These are phyloP conservation scores for Spodoptera exigua DNA, from an alignment of 2,888 invertebrate genomes.

Conservation along the genomic window DNA sequence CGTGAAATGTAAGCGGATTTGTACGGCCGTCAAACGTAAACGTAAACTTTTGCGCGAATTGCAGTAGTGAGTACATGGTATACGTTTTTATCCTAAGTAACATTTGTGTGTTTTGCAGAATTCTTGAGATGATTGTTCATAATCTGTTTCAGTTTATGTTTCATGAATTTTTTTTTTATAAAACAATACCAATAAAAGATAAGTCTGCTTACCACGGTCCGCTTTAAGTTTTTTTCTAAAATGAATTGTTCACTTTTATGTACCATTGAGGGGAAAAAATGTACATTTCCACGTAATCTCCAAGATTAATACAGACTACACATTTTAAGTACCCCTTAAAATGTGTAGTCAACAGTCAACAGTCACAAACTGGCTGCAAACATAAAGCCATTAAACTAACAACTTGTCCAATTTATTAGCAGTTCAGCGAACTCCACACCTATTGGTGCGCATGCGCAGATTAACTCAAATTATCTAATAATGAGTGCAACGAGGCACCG, in stretches of 20 bases:
- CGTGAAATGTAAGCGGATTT: conserved; percentile 66
- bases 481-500: conserved; percentile 66
- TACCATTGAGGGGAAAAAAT: too few relatives aligned
- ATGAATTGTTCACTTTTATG: too few relatives aligned
- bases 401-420: conserved; percentile 70
- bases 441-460: conserved; percentile 72
- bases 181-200: too few relatives aligned
- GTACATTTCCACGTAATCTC: neutral
- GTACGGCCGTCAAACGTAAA: conserved; percentile 64
- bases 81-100: conserved; percentile 22
- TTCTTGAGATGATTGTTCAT: neutral
- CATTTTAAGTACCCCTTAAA: too few relatives aligned
- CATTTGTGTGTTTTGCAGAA: conserved; percentile 3
- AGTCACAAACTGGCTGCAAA: conserved; percentile 39
- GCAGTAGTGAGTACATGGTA: conserved; percentile 44
- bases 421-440: conserved; percentile 81
- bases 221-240: too few relatives aligned
- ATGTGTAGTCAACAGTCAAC: conserved; percentile 16
- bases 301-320: conserved; percentile 3
- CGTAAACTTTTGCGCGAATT: conserved; percentile 56
- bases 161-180: too few relatives aligned
- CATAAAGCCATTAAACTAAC: conserved; percentile 61
- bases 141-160: too few relatives aligned
- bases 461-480: conserved; percentile 81
- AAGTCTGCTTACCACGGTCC: too few relatives aligned